Conservation (phyloP, 2,888 invertebrate genomes). For the Hedya salicella region DNA sequence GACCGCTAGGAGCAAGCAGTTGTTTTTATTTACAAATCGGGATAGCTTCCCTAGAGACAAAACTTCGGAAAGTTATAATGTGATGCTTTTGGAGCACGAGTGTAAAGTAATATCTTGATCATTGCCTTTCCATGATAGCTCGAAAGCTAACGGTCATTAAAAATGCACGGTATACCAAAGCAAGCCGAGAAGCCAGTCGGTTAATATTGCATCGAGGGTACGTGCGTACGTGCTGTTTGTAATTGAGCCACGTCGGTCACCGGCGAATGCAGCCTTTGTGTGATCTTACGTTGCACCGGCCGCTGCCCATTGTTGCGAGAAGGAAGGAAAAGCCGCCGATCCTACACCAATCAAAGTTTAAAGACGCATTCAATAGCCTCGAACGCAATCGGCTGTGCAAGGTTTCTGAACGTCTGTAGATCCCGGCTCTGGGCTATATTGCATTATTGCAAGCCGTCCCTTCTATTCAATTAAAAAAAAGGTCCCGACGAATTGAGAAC, state of each 20-base stretch:
- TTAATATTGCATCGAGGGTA: slow-evolving; percentile 51
- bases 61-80: background rate
- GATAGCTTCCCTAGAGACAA: no score
- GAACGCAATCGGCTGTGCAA: slow-evolving; percentile 3
- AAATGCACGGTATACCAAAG: slow-evolving; percentile 45
- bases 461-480: no score
- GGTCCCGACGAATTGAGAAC: no score
- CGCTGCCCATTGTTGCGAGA: slow-evolving; percentile 29
- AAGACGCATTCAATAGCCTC: slow-evolving; percentile 20
- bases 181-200: slow-evolving; percentile 42
- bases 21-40: no score
- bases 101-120: background rate
- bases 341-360: slow-evolving; percentile 35
- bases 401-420: background rate
- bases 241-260: slow-evolving; percentile 19
- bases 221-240: slow-evolving; percentile 48
- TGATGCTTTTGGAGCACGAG: background rate
- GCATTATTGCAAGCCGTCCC: no score
- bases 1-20: no score
- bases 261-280: slow-evolving; percentile 32
- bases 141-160: slow-evolving; percentile 42
- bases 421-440: background rate
- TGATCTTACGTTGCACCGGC: slow-evolving; percentile 33
- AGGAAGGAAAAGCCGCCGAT: slow-evolving; percentile 33
- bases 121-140: background rate